Evolutionary conservation across 23 tunicate species (phyloP).

Genomic region (Halocynthia aurantium): DNA sequence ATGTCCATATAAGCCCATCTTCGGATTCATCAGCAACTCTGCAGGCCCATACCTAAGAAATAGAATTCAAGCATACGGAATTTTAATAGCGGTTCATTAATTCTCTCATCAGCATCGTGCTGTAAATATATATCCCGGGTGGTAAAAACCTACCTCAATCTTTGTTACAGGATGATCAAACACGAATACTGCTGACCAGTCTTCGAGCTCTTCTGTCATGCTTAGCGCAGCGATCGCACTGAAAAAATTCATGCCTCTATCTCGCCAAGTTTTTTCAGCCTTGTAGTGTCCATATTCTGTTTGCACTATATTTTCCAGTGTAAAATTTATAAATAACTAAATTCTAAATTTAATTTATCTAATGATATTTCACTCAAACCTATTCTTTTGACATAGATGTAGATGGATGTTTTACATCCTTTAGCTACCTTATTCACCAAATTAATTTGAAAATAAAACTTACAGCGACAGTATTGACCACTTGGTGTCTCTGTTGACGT

Average conservation of each 20-base stretch:
- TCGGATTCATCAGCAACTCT: constrained; percentile 5
- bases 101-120: too few relatives aligned
- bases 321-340: too few relatives aligned
- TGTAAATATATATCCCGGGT: too few relatives aligned
- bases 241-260: constrained; percentile 3
- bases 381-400: too few relatives aligned
- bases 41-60: constrained; percentile 11
- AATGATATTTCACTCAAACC: too few relatives aligned
- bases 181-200: constrained; percentile 14
- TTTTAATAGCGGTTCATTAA: too few relatives aligned
- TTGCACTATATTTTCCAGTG: neutral
- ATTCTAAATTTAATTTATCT: too few relatives aligned
- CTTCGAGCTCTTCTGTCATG: neutral
- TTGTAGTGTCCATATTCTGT: constrained; percentile 1
- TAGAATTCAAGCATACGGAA: neutral
- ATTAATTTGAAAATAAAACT: too few relatives aligned
- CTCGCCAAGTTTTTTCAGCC: constrained; percentile 17
- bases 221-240: neutral
- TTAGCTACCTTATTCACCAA: too few relatives aligned
- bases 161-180: neutral
- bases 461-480: too few relatives aligned
- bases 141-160: neutral
- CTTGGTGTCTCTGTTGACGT: too few relatives aligned
- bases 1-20: constrained; percentile 70
- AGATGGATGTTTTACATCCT: too few relatives aligned